Evolutionary conservation across 1,140 invertebrate genomes (phyloP).

Genomic region (Polypedilum pembai): DNA sequence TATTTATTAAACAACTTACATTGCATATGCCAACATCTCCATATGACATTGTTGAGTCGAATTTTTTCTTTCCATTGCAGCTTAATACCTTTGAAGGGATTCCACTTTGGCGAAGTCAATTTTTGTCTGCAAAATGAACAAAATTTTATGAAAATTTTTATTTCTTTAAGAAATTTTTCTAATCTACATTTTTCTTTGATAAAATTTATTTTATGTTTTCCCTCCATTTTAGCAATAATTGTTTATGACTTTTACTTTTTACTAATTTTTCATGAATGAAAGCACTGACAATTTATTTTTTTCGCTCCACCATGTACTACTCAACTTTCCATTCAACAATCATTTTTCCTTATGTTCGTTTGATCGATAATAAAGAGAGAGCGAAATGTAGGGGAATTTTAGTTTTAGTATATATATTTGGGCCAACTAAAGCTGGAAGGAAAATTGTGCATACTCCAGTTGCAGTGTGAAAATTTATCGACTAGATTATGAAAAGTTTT

Average conservation of each 20-base stretch:
- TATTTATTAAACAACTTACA: constrained; percentile 62
- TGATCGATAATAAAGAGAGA: not conserved
- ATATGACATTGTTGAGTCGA: constrained; percentile 98
- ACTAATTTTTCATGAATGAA: not conserved
- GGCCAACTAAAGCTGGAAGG: not conserved
- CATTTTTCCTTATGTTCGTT: not conserved
- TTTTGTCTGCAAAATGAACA: constrained; percentile 71
- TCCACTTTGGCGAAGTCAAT: constrained; percentile 98
- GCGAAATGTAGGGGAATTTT: not conserved
- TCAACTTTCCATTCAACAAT: constrained; percentile 1
- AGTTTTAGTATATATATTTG: not conserved
- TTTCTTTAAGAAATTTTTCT: not conserved
- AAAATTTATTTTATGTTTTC: not conserved
- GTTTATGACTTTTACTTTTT: not conserved
- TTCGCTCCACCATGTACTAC: not conserved
- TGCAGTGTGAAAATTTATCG: constrained; percentile 10
- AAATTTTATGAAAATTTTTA: too few species aligned
- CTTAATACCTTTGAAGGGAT: constrained; percentile 95
- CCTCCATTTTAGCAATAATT: not conserved
- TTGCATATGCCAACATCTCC: constrained; percentile 99
- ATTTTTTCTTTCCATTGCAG: constrained; percentile 98
- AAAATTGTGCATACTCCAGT: not conserved
- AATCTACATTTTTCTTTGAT: not conserved
- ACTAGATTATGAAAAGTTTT: not conserved
- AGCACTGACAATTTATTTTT: not conserved